phyloP scores from a whole-genome alignment of 2,797 vertebrate genomes.

The Pipistrellus kuhlii region DNA sequence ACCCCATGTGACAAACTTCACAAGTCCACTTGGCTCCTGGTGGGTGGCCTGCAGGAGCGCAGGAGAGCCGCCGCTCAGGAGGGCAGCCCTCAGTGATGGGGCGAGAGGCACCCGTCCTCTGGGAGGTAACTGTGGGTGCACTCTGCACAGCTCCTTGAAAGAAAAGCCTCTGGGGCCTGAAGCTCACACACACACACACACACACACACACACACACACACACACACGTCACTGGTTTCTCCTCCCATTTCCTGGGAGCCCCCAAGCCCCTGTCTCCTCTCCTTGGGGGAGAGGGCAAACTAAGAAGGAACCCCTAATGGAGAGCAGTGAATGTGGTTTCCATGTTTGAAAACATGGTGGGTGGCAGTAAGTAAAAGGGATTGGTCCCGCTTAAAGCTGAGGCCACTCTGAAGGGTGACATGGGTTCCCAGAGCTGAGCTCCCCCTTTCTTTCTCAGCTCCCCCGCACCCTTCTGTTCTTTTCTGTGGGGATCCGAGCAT shows the following conservation, averaged over 20 bases:
- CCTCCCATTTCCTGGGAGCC: not conserved
- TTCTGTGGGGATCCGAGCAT: not conserved
- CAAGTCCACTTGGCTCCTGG: not conserved
- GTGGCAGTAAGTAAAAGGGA: not conserved
- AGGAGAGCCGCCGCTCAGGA: not conserved
- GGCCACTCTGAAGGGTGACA: not conserved
- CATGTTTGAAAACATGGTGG: accelerated
- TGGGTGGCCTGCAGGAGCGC: not conserved
- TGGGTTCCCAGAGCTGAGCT: accelerated
- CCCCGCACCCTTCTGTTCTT: not conserved
- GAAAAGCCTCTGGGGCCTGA: not conserved
- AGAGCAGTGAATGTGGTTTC: accelerated
- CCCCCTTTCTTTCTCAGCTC: not conserved
- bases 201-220: too few species aligned
- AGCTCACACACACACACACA: too few species aligned
- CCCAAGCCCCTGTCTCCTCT: not conserved
- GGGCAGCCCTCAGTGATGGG: not conserved
- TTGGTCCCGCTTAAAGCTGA: not conserved
- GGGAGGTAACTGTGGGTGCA: accelerated
- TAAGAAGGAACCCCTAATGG: not conserved
- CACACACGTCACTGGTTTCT: not conserved
- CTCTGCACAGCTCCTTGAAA: not conserved
- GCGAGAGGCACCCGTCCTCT: not conserved
- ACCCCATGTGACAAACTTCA: too few species aligned
- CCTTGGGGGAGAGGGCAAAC: not conserved